Percentiles rank a stretch among this genome's conserved stretches.
Evolutionary conservation across 2,888 invertebrate genomes (phyloP).

Genomic region (Vanessa cardui): DNA sequence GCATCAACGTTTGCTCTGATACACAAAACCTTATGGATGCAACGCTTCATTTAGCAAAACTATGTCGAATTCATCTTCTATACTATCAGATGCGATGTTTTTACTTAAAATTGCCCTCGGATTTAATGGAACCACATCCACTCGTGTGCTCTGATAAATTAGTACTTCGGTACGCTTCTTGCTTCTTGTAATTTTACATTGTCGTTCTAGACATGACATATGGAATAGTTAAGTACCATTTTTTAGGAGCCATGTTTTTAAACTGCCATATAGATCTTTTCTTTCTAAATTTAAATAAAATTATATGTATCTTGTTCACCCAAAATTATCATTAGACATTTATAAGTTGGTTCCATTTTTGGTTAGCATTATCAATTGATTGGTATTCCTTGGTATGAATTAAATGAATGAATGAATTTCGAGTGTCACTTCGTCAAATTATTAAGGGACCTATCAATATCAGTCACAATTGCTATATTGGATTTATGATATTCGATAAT

Average conservation of each 20-base stretch:
- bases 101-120: conserved; percentile 52
- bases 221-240: neutral
- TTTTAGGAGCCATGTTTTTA: neutral
- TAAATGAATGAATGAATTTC: too few relatives aligned
- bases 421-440: too few relatives aligned
- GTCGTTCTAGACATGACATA: conserved; percentile 16
- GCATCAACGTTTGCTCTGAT: conserved; percentile 49
- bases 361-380: too few relatives aligned
- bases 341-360: too few relatives aligned
- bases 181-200: conserved; percentile 25
- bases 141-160: conserved; percentile 55
- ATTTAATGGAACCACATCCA: conserved; percentile 48
- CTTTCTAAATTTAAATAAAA: too few relatives aligned
- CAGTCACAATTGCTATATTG: too few relatives aligned
- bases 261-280: too few relatives aligned
- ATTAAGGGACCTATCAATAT: too few relatives aligned
- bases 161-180: conserved; percentile 44
- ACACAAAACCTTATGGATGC: conserved; percentile 65
- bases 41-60: conserved; percentile 81
- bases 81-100: conserved; percentile 62
- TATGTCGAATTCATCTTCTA: conserved; percentile 77
- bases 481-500: too few relatives aligned
- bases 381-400: too few relatives aligned
- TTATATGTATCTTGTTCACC: too few relatives aligned
- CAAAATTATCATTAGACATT: too few relatives aligned